phyloP scores from a whole-genome alignment of 2,113 vertebrate genomes.

The Sinocyclocheilus rhinocerous region DNA sequence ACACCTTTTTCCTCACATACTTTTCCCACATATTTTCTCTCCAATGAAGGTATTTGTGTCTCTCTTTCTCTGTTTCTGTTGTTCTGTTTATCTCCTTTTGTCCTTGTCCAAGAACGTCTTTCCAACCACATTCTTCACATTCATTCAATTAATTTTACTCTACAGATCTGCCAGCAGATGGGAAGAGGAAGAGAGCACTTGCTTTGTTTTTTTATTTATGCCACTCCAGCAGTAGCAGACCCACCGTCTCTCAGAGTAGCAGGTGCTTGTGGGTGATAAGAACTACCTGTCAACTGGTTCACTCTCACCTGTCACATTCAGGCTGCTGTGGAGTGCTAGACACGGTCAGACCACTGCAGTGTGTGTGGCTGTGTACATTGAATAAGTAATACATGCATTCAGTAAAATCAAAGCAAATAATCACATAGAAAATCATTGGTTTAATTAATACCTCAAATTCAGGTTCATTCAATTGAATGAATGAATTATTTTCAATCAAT shows the following conservation, averaged over 20 bases:
- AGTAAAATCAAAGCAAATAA: no score
- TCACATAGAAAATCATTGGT: no score
- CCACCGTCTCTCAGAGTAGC: not conserved
- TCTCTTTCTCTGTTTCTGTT: not conserved
- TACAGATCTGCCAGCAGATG: not conserved
- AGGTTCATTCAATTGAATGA: no score
- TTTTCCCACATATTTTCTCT: not conserved
- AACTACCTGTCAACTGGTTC: slow-evolving; percentile 16
- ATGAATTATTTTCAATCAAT: no score
- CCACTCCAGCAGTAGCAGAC: slow-evolving; percentile 51
- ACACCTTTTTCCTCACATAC: not conserved
- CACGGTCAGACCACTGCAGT: not conserved
- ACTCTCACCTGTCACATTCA: not conserved
- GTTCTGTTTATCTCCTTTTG: not conserved
- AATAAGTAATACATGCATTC: not conserved
- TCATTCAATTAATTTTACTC: not conserved
- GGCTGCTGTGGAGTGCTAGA: not conserved
- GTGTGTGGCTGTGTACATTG: not conserved
- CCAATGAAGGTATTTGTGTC: not conserved
- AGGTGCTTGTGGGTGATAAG: slow-evolving; percentile 28
- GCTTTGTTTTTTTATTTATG: slow-evolving; percentile 28
- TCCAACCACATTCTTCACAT: slow-evolving; percentile 8
- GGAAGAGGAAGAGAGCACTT: not conserved
- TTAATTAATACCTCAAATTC: no score
- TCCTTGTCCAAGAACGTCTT: slow-evolving; percentile 54